These are phyloP conservation scores for Conomelus anceps DNA, from an alignment of 2,888 invertebrate species.

Conservation along the genomic window DNA sequence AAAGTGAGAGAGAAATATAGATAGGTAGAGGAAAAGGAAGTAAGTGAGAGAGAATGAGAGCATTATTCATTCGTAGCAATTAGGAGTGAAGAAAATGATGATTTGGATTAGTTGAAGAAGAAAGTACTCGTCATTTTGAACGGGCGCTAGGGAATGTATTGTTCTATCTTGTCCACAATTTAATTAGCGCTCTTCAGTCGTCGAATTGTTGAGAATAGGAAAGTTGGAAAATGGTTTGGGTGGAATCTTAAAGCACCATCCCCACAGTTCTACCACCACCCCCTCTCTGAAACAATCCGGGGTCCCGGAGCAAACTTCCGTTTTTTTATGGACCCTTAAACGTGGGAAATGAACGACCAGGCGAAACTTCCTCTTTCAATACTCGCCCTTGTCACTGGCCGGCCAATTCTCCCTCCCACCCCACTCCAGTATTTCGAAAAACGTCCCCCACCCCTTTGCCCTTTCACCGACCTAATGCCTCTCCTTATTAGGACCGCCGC, in stretches of 20 bases:
- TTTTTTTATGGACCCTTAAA: background rate
- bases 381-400: background rate
- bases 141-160: background rate
- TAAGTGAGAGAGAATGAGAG: background rate
- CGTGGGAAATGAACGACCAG: background rate
- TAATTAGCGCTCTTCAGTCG: background rate
- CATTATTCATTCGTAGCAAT: background rate
- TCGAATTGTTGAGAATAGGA: background rate
- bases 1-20: background rate
- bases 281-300: background rate
- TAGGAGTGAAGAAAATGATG: background rate
- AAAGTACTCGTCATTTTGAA: background rate
- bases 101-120: background rate
- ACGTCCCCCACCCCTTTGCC: background rate
- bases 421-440: background rate
- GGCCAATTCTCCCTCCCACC: background rate
- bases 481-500: background rate
- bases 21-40: no score
- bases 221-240: background rate
- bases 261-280: background rate
- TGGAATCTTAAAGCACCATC: background rate
- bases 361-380: background rate
- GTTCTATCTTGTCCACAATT: background rate
- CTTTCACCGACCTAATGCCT: no score
- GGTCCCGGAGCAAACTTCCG: background rate